Base-by-base conservation (phyloP, 2,113 vertebrate genomes). In the Maccullochella peelii region DNA sequence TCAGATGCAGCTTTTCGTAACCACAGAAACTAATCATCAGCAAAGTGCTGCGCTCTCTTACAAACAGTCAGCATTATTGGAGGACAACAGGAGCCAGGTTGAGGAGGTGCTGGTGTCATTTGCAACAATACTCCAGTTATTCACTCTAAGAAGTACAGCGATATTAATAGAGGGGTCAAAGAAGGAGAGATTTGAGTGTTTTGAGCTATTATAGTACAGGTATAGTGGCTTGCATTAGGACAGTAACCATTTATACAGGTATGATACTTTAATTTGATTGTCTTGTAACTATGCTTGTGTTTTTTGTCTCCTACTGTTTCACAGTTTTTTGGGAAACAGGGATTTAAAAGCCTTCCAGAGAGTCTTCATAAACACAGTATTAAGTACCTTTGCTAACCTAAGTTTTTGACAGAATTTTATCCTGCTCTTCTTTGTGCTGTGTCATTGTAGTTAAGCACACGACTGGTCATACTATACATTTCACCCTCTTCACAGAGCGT, bases 401-500 rank as follows among this genome's bases (percentile, higher is more conserved):
- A 44, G 42, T 44, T 44, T 7, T 38, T 38, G 40, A 40, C 40
- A 40, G 38, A 40, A 40, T 40, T 40, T 1, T 25, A 40, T 27
- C 49, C 49, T 12, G 27, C 14, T n/a, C 1, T n/a, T 40, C 33
- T 33, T 33, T 55, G 5, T 2, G 7, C 47, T 42, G 27, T 2
- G 21, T 27, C 47, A 49, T 30, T 21, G 15, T 67, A 12, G 12
- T 42, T 40, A 14, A 36, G 3, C 7, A 8, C 23, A 11, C 8
- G 23, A 42, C 16, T 21, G 14, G 8, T 58, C 15, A 25, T 38
- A 21, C 23, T 50, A n/a, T 33, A 7, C 2, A 49, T 21, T 25
- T 0, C 15, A 0, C 85, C 50, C 78, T 82, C 36, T 42, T 33
- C 76, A 20, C 86, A 96, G 96, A 87, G 82, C 21, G 59, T 47